Conservation (phyloP, 2,113 vertebrate genomes). For the Echinops telfairi region DNA sequence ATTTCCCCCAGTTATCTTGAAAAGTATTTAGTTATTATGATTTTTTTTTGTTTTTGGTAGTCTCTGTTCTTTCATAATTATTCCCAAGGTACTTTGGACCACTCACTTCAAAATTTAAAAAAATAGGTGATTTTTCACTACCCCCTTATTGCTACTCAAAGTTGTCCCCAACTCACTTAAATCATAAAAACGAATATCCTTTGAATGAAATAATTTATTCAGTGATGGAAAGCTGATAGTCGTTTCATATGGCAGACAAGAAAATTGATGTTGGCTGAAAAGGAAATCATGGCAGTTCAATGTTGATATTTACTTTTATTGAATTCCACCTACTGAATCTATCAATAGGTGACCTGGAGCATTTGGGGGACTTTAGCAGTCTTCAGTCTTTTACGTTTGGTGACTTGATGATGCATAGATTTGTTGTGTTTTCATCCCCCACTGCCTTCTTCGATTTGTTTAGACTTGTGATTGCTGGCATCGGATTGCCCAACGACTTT, state of each 20-base stretch:
- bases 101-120: not conserved
- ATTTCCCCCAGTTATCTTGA: not conserved
- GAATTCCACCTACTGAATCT: not conserved
- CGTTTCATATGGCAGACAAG: not conserved
- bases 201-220: not conserved
- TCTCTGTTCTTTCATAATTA: not conserved
- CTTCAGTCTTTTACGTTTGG: not conserved
- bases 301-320: not conserved
- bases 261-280: constrained; percentile 3
- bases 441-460: constrained; percentile 78
- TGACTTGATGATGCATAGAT: not conserved
- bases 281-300: not conserved
- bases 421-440: constrained; percentile 63
- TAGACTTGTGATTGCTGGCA: constrained; percentile 84
- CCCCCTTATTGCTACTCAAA: not conserved
- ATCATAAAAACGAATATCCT: not conserved
- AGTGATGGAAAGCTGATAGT: not conserved
- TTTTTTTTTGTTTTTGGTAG: constrained; percentile 15
- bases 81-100: constrained; percentile 1
- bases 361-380: not conserved
- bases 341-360: not conserved
- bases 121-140: not conserved
- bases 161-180: not conserved
- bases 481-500: constrained; percentile 82
- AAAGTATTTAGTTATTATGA: not conserved